Base-by-base conservation (phyloP, 2,797 vertebrate genomes). In the Myotis daubentonii region DNA sequence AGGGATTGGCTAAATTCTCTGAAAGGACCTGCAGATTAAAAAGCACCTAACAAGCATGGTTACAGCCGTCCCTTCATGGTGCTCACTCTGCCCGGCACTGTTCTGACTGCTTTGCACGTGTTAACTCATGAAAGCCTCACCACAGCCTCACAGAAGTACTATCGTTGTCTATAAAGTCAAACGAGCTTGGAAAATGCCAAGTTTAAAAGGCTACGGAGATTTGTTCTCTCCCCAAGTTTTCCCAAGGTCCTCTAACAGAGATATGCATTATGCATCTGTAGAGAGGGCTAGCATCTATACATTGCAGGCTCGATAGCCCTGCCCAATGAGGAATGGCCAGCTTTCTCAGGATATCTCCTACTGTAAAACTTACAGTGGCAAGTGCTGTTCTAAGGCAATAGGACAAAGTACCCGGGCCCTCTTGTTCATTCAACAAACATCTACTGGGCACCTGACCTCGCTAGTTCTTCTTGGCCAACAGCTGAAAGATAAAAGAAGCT, bases 151-250 rank as follows among this genome's bases (percentile, higher is more conserved):
- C 4, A 0, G 15, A 41, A 60, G 60, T 22, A 47, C 89, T 33
- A 53, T 4, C 5, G 28, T 8, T 41, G 41, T 41, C 80, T 49
- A 47, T 3, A 28, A 0, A 72, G 44, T 49, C 74, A 92, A 89
- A 60, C 17, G 44, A 41, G 38, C 38, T 74, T 80, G 57, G 66
- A 81, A 95, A 93, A 94, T 3, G 8, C 30, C 8, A 33, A 41
- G 16, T 82, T 81, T 68, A 44, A 94, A 79, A 87, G 62, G 66
- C 84, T 36, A 76, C 2, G 3, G 12, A 80, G 23, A n/a, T 11
- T 82, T 89, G 25, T 53, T 81, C 70, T 95, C 66, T 79, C 38
- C 19, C 71, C 36, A 81, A 86, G 22, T 74, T 74, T 84, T 75
- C 25, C 28, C 20, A 62, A 94, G 68, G 33, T 91, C 88, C 79